Evolutionary conservation across 2,888 invertebrate genomes (phyloP).

Genomic region (Phoronis australis): DNA sequence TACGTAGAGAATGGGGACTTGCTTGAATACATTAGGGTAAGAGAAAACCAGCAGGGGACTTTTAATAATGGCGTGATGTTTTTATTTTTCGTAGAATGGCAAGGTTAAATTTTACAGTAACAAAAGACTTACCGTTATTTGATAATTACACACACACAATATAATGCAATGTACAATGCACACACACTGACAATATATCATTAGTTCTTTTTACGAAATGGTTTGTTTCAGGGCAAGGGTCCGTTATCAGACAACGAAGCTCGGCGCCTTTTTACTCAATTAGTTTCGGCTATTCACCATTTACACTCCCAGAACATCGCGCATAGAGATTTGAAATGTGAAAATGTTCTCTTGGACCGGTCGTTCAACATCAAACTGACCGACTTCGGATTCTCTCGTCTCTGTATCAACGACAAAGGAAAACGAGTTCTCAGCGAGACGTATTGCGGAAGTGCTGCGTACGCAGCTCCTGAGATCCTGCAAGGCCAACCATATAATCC

Average conservation of each 20-base stretch:
- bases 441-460: constrained; percentile 66
- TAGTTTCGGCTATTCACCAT: constrained; percentile 44
- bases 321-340: constrained; percentile 74
- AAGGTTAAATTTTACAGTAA: no score
- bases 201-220: no score
- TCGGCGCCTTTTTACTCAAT: constrained; percentile 49
- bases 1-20: constrained; percentile 78
- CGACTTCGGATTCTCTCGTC: constrained; percentile 94
- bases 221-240: no score
- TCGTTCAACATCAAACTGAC: constrained; percentile 76
- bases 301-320: constrained; percentile 41
- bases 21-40: constrained; percentile 63
- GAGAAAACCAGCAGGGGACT: no score
- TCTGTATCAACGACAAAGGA: constrained; percentile 56
- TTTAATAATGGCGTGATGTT: no score
- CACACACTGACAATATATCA: no score
- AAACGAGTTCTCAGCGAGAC: constrained; percentile 42
- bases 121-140: no score
- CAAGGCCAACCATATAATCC: constrained; percentile 61
- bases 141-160: no score
- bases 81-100: no score
- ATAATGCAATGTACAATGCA: no score
- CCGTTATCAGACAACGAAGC: constrained; percentile 57
- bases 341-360: constrained; percentile 62
- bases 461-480: constrained; percentile 80